phyloP scores from a whole-genome alignment of 2,888 invertebrate genomes.

The Gerris lacustris region DNA sequence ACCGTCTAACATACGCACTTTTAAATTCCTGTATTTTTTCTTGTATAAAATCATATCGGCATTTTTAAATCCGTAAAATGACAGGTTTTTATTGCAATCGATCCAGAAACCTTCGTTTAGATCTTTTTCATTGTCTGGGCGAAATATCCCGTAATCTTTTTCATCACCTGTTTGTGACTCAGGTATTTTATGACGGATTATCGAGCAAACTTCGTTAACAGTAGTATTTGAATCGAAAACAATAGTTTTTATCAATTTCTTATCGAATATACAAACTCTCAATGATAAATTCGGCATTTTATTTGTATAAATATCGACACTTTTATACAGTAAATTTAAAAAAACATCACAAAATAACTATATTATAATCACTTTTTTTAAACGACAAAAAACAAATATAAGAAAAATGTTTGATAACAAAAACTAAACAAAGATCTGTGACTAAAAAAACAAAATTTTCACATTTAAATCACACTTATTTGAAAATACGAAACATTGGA shows the following conservation, averaged over 20 bases:
- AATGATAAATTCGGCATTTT: slow-evolving; percentile 34
- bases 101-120: neutral
- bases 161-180: neutral
- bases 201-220: slow-evolving; percentile 45
- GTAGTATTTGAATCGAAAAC: slow-evolving; percentile 46
- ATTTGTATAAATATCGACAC: neutral
- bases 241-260: slow-evolving; percentile 43
- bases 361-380: too few species aligned
- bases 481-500: too few species aligned
- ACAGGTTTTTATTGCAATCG: neutral
- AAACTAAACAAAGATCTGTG: too few species aligned
- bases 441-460: too few species aligned
- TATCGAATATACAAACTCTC: slow-evolving; percentile 34
- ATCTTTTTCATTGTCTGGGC: neutral
- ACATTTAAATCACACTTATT: too few species aligned
- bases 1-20: neutral
- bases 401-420: too few species aligned
- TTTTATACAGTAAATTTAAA: too few species aligned
- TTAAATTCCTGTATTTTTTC: neutral
- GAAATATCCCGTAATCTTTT: neutral
- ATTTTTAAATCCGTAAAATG: neutral
- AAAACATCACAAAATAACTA: too few species aligned
- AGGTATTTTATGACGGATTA: slow-evolving; percentile 44
- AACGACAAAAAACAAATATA: too few species aligned
- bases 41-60: neutral